Base-by-base conservation (phyloP, 2,888 invertebrate genomes). In the Muscina levida region DNA sequence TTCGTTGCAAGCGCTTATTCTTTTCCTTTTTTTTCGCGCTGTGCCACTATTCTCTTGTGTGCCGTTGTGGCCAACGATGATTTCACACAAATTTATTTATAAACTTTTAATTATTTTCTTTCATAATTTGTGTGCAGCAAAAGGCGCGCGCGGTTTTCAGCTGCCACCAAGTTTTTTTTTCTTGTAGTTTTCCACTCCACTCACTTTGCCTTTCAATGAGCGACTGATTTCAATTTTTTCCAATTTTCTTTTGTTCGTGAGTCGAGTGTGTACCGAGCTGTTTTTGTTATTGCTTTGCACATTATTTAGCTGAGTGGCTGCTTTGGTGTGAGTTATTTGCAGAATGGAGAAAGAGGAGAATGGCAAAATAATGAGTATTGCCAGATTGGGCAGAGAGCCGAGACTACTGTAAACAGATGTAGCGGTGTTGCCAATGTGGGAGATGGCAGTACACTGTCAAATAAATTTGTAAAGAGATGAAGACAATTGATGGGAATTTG, bases 191-290 rank as follows among this genome's bases (percentile, higher is more conserved):
- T 59, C 59, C 62, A 81, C 59, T 84, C 83, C 85, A 85, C 85
- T 85, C 85, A 85, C 85, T 84, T 83, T 83, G 85, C 82, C 82
- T 82, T 82, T 75, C 85, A 85, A 84, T 85, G 84, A 85, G 85
- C 84, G 82, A 85, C 85, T 85, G 83, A 85, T 65, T 46, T 31
- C 31, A 8, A n/a, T n/a, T n/a, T n/a, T n/a, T n/a, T n/a, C 31
- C 31, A 31, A 8, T 8, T 31, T 31, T 31, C 8, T 31, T 31
- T 8, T 31, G 8, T 72, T 77, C 66, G 72, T 76, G 81, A 81
- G 82, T 83, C 75, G 83, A 83, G 65, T 81, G 31, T 44, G n/a
- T 26, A 22, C 24, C n/a, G n/a, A 53, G 53, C 53, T 24, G 24
- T 53, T 24, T 3, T 3, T 8, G 31, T 3, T 31, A 31, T 31